phyloP scores from a whole-genome alignment of 2,888 invertebrate genomes.

The Urechis unicinctus region DNA sequence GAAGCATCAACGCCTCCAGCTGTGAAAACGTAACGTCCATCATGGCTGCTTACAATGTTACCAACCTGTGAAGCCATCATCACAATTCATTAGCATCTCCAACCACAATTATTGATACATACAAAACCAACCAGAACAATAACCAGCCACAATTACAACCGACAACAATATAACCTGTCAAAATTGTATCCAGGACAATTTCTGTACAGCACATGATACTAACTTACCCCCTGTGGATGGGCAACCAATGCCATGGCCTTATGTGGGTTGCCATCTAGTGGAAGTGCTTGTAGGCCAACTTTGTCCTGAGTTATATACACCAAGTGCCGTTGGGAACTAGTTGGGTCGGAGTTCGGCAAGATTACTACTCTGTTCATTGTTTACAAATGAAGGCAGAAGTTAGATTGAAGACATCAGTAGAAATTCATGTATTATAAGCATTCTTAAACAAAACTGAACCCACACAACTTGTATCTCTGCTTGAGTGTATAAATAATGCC shows the following conservation, averaged over 20 bases:
- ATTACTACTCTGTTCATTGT: constrained; percentile 29
- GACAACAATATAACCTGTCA: no score
- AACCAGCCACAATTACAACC: no score
- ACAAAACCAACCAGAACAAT: not conserved
- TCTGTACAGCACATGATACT: not conserved
- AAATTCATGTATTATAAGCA: no score
- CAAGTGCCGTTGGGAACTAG: constrained; percentile 53
- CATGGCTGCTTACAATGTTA: constrained; percentile 49
- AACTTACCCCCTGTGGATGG: constrained; percentile 61
- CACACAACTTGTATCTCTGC: not conserved
- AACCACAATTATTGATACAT: not conserved
- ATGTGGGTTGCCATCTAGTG: constrained; percentile 71
- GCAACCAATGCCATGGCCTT: constrained; percentile 56
- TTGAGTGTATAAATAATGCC: no score
- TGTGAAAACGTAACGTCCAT: constrained; percentile 57
- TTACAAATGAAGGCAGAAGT: not conserved
- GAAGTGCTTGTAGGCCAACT: constrained; percentile 65
- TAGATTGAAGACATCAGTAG: no score
- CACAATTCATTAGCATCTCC: not conserved
- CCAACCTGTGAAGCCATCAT: constrained; percentile 26
- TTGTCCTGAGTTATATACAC: constrained; percentile 62
- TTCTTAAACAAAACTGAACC: not conserved
- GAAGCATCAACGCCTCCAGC: constrained; percentile 56
- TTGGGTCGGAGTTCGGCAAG: constrained; percentile 31
- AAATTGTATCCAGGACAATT: not conserved